Evolutionary conservation across 2,888 invertebrate genomes (phyloP), one percentile per base, ranked within the genome.

Genomic region (Drosophila mettleri): DNA sequence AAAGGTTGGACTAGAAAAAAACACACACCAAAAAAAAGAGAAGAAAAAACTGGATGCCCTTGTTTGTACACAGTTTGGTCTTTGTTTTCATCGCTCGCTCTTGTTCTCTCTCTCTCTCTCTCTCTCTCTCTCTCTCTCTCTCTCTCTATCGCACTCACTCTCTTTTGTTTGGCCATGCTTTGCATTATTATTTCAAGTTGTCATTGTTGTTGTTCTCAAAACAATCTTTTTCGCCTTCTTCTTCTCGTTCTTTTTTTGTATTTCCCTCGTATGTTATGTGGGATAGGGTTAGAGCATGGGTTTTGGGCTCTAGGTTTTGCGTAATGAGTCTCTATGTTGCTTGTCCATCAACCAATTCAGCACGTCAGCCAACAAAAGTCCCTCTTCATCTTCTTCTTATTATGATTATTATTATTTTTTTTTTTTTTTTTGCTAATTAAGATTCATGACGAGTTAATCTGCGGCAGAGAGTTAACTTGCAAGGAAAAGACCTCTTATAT

Each of bases 11-110:
- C 78, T 63, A 78, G 64, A 80, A 77, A 72, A 78, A 68, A 16
- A 16, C 14, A 27, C 53, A 27, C 12, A 20, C 29, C 48, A 57
- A 60, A 22, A 39, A n/a, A 22, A 59, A 38, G 16, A 46, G 36
- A 27, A 41, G 14, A 61, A 65, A 78, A 85, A 83, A 87, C 83
- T 83, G 88, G 88, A 64, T 86, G 86, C 86, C 75, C 80, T 74
- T 80, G 80, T 86, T 80, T 74, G 80, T 74, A 82, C 66, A 76
- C 63, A 60, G 81, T 63, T 85, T 59, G 60, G 78, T 68, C 71
- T 86, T 80, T 83, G 81, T 80, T 64, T 49, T 68, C 53, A 20
- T 61, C 46, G 39, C 36, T 51, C 27, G 54, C 34, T 34, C 62
- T 57, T n/a, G n/a, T n/a, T n/a, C 46, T 9, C 48, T 46, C 33